Evolutionary conservation across 2,888 invertebrate genomes (phyloP), one percentile per base, ranked within the genome.

Genomic region (Limnephilus lunatus): DNA sequence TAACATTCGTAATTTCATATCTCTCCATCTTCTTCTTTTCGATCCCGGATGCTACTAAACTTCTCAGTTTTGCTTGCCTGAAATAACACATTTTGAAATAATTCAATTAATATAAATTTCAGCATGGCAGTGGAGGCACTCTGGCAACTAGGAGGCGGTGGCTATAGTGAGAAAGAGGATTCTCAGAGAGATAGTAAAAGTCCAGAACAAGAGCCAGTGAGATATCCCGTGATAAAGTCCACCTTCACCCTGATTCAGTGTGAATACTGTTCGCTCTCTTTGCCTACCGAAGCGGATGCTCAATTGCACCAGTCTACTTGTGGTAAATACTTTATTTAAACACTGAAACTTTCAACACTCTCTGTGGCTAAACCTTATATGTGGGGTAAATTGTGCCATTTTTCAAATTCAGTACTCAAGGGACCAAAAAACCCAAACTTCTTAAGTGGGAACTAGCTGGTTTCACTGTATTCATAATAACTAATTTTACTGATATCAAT

Each of bases 71-170:
- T 30, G 68, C 25, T n/a, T 68, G 9, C 14, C 14, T 15, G 48
- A 48, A 15, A 44, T 48, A 48, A 48, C 25, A 25, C 25, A 9
- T 25, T 68, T 44, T 44, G 11, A 44, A 25, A 25, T 85, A 85
- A 11, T 68, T 30, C 94, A 68, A 68, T 68, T 25, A 68, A 68
- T 68, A n/a, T 68, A 25, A 25, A 68, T 68, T 94, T 85, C 89
- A 94, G 94, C 90, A 95, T 95, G 95, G 96, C 96, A 68, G 95
- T 95, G 9, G 96, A 96, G 94, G 96, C 96, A 0, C 94, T 96
- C 11, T 94, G 95, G 25, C 95, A 95, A 91, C 94, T 96, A 2
- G 95, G 95, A 19, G 95, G 95, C 81, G 95, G 95, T 94, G 95
- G 94, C 48, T 94, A 94, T 39, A 94, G 95, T 83, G 94, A 95